These are phyloP conservation scores for Pyxicephalus adspersus DNA, from an alignment of 2,113 vertebrate genomes.

Conservation along the genomic window DNA sequence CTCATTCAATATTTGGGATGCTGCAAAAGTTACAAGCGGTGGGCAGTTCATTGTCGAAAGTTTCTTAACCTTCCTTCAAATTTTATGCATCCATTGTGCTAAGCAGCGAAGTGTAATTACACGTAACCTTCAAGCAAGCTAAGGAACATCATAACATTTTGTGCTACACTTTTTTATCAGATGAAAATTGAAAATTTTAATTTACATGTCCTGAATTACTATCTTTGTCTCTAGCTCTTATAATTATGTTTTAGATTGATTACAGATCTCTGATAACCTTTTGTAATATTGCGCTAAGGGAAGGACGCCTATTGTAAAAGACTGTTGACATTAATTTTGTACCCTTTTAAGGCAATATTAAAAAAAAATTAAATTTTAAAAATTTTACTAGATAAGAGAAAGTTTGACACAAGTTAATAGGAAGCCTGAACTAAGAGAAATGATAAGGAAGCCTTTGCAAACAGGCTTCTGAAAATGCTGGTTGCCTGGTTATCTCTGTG, in stretches of 20 bases:
- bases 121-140: slow-evolving; percentile 18
- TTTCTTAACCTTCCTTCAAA: slow-evolving; percentile 7
- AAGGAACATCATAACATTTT: slow-evolving; percentile 1
- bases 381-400: neutral
- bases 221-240: slow-evolving; percentile 5
- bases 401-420: neutral
- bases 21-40: neutral
- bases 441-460: no score
- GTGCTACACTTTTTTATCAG: slow-evolving; percentile 28
- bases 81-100: slow-evolving; percentile 8
- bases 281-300: slow-evolving; percentile 20
- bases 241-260: slow-evolving; percentile 44
- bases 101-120: slow-evolving; percentile 21
- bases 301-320: neutral
- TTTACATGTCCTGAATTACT: neutral
- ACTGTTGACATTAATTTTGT: slow-evolving; percentile 14
- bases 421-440: no score
- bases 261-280: slow-evolving; percentile 23
- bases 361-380: neutral
- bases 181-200: slow-evolving; percentile 27
- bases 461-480: no score
- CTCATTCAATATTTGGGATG: no score
- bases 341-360: neutral
- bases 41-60: neutral
- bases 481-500: no score